phyloP scores from a whole-genome alignment of 2,888 invertebrate genomes.

The Andrena bucephala region DNA sequence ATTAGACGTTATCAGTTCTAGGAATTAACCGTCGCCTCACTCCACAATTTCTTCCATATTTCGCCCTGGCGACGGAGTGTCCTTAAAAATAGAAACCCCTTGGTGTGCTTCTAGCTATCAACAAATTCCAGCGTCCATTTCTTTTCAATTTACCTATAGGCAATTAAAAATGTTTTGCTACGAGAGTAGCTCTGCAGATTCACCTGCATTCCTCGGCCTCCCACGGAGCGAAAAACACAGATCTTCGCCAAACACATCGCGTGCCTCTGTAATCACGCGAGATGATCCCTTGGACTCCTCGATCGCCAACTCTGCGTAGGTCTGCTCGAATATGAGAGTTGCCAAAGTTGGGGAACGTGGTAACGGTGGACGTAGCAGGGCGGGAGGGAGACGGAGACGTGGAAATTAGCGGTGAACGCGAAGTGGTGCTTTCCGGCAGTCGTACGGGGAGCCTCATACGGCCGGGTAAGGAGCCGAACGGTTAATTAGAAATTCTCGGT shows the following conservation, averaged over 20 bases:
- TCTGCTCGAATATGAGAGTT: not conserved
- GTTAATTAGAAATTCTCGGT: conserved; percentile 71
- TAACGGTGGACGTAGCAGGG: not conserved
- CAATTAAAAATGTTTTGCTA: not conserved
- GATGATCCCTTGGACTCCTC: not conserved
- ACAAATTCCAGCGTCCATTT: not conserved
- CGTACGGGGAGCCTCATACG: conserved; percentile 34
- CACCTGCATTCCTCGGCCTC: conserved; percentile 1
- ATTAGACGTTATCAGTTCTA: conserved; percentile 56
- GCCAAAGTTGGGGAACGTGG: conserved; percentile 6
- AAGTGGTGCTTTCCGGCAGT: conserved; percentile 51
- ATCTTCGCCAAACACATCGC: no score
- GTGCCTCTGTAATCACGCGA: no score
- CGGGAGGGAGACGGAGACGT: conserved; percentile 9
- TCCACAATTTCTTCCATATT: conserved; percentile 47
- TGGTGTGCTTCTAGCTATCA: not conserved
- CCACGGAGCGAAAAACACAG: no score
- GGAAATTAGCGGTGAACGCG: conserved; percentile 60
- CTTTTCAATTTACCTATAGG: not conserved
- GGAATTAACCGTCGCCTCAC: conserved; percentile 47
- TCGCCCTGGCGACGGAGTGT: not conserved
- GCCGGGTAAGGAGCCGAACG: conserved; percentile 60
- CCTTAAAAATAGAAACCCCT: conserved; percentile 27
- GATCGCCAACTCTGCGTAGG: not conserved
- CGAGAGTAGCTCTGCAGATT: not conserved